Base-by-base conservation (phyloP, 2,797 vertebrate genomes). In the Acipenser ruthenus region DNA sequence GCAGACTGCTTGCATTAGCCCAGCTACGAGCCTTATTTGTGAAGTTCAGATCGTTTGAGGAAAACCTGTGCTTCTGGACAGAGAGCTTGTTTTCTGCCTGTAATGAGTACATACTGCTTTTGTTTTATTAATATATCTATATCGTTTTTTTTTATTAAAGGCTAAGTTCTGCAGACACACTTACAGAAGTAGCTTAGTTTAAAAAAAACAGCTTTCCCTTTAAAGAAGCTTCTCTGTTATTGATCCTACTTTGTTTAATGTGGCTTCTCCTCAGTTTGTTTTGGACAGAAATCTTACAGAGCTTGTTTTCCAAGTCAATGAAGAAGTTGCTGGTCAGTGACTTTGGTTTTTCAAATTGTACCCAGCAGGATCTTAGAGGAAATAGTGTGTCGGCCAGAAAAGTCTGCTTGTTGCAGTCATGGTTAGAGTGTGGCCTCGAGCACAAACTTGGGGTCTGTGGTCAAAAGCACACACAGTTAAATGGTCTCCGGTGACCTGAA, bases 231-330 rank as follows among this genome's bases (percentile, higher is more conserved):
- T 51, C 75, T 75, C 75, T 49, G 70, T 79, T 74, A 86, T 83
- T 80, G 77, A 79, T 74, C 77, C 70, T 50, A 66, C 74, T 79
- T 78, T 84, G 64, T 77, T 80, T 80, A 76, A 85, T 84, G 75
- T 79, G 80, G 59, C 58, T 77, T 80, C 85, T 82, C 77, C 72
- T 52, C 68, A 86, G 77, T 89, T 92, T 90, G 80, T 77, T 86
- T 88, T 89, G 85, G 83, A 82, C 55, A 50, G 58, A 53, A 69
- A 70, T 81, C 68, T 71, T 76, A 76, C 67, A 72, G 68, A 68
- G 77, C 77, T 83, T 90, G 79, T 89, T 91, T 91, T 88, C 78
- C 75, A 77, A 88, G 82, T 81, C 80, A 79, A 83, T 77, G 81
- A 72, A 77, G 80, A 88, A 82, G 80, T 84, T 81, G 77, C 78